A percentile compares a stretch with the other conserved stretches of the same genome.
phyloP scores from a whole-genome alignment of 2,888 invertebrate species.

The Chironomus tentans region DNA sequence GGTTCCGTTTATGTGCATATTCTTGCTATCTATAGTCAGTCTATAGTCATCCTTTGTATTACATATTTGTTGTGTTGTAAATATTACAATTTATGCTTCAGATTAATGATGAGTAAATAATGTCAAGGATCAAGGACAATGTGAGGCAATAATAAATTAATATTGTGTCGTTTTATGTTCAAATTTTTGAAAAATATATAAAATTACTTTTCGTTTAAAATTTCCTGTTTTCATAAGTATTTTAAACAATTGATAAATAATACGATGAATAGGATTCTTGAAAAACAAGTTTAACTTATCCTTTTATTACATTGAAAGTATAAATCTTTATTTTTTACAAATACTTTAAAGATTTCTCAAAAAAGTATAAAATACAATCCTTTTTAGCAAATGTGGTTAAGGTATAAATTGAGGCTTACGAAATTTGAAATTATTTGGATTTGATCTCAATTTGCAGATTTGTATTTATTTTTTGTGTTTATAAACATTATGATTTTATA shows the following conservation, averaged over 20 bases:
- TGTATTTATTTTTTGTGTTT: no score
- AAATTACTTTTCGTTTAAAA: background rate
- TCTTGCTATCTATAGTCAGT: background rate
- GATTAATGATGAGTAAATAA: background rate
- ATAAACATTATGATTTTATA: no score
- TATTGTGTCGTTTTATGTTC: background rate
- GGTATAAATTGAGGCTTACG: background rate
- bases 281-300: conserved; percentile 14
- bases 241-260: background rate
- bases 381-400: background rate
- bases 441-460: no score
- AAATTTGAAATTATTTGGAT: background rate
- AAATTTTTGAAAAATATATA: background rate
- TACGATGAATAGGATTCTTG: background rate
- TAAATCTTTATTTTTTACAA: no score
- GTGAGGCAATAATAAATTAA: background rate
- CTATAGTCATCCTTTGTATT: no score
- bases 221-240: conserved; percentile 19
- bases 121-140: background rate
- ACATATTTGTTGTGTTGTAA: no score
- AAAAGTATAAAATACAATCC: background rate
- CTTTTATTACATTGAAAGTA: no score
- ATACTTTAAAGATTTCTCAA: no score
- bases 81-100: no score
- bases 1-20: background rate